A percentile compares a stretch with the other conserved stretches of the same genome.
phyloP scores from a whole-genome alignment of 2,113 vertebrate species.

The Solea senegalensis region DNA sequence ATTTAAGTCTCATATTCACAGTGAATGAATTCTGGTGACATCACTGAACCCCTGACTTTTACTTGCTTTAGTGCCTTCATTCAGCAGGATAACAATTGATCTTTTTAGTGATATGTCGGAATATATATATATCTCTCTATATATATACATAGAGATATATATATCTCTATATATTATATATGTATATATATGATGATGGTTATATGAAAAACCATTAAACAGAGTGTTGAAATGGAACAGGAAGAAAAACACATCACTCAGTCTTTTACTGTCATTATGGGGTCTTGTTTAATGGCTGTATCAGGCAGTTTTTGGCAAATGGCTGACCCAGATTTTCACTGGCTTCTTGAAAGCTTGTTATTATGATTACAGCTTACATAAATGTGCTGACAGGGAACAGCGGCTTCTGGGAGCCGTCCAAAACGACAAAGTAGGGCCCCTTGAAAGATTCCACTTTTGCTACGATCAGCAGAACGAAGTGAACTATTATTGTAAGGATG shows the following conservation, averaged over 20 bases:
- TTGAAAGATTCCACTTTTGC: slow-evolving; percentile 45
- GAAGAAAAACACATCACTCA: slow-evolving; percentile 20
- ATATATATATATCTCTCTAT: too few relatives aligned
- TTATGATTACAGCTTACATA: slow-evolving; percentile 70
- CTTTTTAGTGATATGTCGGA: too few relatives aligned
- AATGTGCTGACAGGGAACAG: slow-evolving; percentile 68
- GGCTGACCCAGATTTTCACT: slow-evolving; percentile 56
- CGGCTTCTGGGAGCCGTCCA: slow-evolving; percentile 54
- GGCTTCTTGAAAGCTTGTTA: slow-evolving; percentile 61
- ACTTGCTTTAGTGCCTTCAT: too few relatives aligned
- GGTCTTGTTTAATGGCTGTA: slow-evolving; percentile 41
- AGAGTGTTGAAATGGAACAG: slow-evolving; percentile 14
- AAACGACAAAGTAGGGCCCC: slow-evolving; percentile 42
- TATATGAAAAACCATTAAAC: background rate
- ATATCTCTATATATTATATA: too few relatives aligned
- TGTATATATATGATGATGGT: too few relatives aligned
- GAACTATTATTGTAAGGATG: slow-evolving; percentile 44
- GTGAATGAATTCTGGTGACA: too few relatives aligned
- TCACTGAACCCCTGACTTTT: too few relatives aligned
- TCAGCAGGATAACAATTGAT: too few relatives aligned
- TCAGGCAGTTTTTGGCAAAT: slow-evolving; percentile 47
- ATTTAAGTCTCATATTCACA: too few relatives aligned
- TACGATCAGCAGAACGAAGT: slow-evolving; percentile 51
- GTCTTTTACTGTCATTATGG: slow-evolving; percentile 15
- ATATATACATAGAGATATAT: too few relatives aligned